Evolutionary conservation across 2,797 vertebrate species (phyloP).

Genomic region (Basileuterus tristriatus): DNA sequence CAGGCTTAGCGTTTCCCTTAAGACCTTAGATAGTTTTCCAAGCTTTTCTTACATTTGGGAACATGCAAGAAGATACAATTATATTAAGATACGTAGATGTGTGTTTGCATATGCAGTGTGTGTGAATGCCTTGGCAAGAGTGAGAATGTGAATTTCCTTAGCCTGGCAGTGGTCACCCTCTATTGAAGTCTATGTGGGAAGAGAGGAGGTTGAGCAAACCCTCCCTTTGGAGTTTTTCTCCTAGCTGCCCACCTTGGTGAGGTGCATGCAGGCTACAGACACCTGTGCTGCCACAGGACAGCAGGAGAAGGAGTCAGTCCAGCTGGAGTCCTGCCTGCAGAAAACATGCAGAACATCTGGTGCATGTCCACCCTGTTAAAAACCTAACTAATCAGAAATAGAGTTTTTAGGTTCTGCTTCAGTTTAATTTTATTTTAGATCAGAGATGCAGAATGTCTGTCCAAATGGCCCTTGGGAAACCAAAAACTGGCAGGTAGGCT

Average conservation of each 20-base stretch:
- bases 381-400: not conserved
- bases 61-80: not conserved
- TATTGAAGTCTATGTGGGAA: not conserved
- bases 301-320: not conserved
- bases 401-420: not conserved
- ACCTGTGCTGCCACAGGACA: not conserved
- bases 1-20: not conserved
- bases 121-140: not conserved
- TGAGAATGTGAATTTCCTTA: not conserved
- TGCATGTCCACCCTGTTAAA: accelerated
- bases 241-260: not conserved
- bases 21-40: not conserved
- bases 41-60: not conserved
- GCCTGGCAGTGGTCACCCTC: not conserved
- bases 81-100: not conserved
- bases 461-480: not conserved
- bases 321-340: not conserved
- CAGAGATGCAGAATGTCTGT: not conserved
- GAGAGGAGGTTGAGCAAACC: not conserved
- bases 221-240: not conserved
- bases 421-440: not conserved
- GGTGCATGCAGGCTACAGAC: not conserved
- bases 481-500: not conserved
- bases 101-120: not conserved
- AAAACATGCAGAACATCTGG: not conserved